Base-by-base conservation (phyloP, 1,140 invertebrate genomes). In the Melipona quadrifasciata region DNA sequence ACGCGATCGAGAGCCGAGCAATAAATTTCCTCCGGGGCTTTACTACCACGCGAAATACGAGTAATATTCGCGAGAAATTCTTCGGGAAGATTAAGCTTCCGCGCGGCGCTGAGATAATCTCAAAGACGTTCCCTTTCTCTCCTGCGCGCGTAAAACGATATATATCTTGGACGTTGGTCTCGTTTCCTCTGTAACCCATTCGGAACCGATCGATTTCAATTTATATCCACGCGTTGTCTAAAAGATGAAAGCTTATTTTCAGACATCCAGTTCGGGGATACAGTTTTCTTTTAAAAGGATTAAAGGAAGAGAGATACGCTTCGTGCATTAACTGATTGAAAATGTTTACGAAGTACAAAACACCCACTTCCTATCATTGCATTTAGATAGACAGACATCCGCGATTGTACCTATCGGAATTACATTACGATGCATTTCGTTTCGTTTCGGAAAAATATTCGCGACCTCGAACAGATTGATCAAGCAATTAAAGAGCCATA, bases 61-160 rank as follows among this genome's bases (percentile, higher is more conserved):
- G 82, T 71, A 71, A 78, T 78, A 83, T 71, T 27, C 61, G 75
- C 39, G 75, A 47, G 55, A 71, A 68, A 83, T 70, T 83, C 81
- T 71, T 78, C 21, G 24, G 10, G 0, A 47, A 51, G 55, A 83
- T 78, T 78, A 78, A 83, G 17, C 39, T 76, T 71, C 75, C 47
- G 6, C 34, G 21, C 24, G 19, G n/a, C 5, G 31, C 39, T 31
- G 11, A 34, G 16, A 21, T 51, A 34, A 58, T 55, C 55, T 53
- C n/a, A 3, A 17, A 39, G 19, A 31, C 1, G 17, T 47, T n/a
- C 21, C 21, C 3, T 2, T 31, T 24, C 21, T 21, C 10, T 74
- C 31, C 6, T 19, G 6, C 71, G 14, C 31, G 16, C 16, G 8
- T 58, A 24, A 24, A 58, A 21, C 57, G 57, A 58, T 58, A 24